These are phyloP conservation scores for Poecilia wingei DNA, from an alignment of 2,797 vertebrate species.

Conservation along the genomic window DNA sequence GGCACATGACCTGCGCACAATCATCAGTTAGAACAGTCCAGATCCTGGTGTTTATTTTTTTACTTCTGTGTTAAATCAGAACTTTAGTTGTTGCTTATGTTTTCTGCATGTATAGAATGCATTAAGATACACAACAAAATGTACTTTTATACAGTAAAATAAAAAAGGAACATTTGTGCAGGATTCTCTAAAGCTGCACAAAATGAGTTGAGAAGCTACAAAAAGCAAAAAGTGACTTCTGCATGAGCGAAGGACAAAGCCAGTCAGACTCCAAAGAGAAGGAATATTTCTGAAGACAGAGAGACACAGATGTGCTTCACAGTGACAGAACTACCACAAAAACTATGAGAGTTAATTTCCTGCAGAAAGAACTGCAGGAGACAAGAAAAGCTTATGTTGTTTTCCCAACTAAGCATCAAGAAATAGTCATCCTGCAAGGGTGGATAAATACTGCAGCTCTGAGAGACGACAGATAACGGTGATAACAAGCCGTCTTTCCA, in stretches of 20 bases:
- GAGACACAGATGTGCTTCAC: constrained; percentile 2
- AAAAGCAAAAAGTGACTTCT: neutral
- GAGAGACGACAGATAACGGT: constrained; percentile 13
- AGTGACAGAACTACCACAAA: constrained; percentile 20
- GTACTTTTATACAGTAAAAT: neutral
- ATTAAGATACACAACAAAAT: neutral
- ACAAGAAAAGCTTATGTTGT: neutral
- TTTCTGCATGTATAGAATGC: neutral
- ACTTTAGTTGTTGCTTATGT: neutral
- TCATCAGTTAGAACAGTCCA: neutral
- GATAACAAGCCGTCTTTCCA: constrained; percentile 28
- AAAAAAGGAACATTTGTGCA: neutral
- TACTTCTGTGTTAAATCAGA: neutral
- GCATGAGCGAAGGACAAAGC: neutral
- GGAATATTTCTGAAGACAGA: constrained; percentile 16
- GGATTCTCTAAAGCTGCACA: neutral
- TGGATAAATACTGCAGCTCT: constrained; percentile 21
- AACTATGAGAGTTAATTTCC: constrained; percentile 44
- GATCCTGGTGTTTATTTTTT: neutral
- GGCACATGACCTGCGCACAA: constrained; percentile 92
- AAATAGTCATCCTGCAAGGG: constrained; percentile 2
- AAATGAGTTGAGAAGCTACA: neutral
- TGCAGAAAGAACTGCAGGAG: constrained; percentile 17
- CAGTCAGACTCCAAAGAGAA: constrained; percentile 6
- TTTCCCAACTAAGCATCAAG: constrained; percentile 5